Evolutionary conservation across 2,113 vertebrate species (phyloP).

Genomic region (Notarius quadriscutis): DNA sequence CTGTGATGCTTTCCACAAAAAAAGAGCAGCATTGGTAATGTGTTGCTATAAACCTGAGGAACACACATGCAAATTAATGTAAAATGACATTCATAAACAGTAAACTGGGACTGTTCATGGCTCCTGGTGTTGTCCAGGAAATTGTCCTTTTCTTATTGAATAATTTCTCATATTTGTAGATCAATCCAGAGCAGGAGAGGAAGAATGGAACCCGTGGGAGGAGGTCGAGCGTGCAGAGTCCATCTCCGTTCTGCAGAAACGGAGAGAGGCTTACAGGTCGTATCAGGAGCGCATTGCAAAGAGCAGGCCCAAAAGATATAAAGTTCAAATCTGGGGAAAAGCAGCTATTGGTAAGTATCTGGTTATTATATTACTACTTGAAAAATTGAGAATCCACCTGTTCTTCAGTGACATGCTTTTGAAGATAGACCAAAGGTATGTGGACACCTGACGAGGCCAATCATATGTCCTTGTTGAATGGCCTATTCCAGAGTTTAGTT

Average conservation of each 20-base stretch:
- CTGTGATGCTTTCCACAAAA: not conserved
- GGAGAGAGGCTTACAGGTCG: slow-evolving; percentile 76
- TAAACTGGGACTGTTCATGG: not conserved
- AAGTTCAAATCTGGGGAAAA: slow-evolving; percentile 94
- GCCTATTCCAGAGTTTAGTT: not conserved
- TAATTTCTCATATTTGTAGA: slow-evolving; percentile 54
- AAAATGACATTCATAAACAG: not conserved
- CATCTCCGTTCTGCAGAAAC: slow-evolving; percentile 72
- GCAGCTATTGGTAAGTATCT: slow-evolving; percentile 87
- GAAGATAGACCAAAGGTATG: not conserved
- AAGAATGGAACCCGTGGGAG: slow-evolving; percentile 96
- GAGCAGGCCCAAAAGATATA: slow-evolving; percentile 74
- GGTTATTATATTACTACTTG: not conserved
- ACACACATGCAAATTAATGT: not conserved
- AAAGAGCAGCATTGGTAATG: not conserved
- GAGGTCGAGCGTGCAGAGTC: slow-evolving; percentile 81
- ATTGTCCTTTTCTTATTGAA: not conserved
- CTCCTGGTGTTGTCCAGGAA: not conserved
- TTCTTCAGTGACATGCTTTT: not conserved
- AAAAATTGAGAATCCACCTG: not conserved
- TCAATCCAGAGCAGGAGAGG: slow-evolving; percentile 64
- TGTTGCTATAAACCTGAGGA: not conserved
- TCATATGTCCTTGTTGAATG: not conserved
- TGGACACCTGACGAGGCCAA: not conserved
- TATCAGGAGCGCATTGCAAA: slow-evolving; percentile 71